Base-by-base conservation (phyloP, 2,113 vertebrate genomes). In the Clarias magur region DNA sequence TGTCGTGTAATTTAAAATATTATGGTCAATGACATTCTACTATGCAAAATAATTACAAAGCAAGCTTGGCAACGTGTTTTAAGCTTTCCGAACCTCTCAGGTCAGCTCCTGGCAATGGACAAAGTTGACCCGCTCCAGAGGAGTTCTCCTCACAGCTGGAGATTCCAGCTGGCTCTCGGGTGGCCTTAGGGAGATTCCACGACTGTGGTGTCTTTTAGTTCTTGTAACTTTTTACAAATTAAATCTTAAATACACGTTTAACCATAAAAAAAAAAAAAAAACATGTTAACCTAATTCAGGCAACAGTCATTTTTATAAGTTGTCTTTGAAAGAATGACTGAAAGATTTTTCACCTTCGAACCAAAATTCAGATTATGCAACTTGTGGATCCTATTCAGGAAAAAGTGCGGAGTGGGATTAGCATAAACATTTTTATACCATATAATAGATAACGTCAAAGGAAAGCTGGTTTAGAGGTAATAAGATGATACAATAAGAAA, bases 1-100 rank as follows among this genome's bases (percentile, higher is more conserved):
- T 80, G 78, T 80, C 54, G 59, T 79, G 53, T 57, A 79, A 57
- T 79, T 57, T 56, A 8, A 79, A 79, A 56, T 79, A 56, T 57
- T 79, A 57, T n/a, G 12, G 53, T 17, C n/a, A 16, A 79, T 30
- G 53, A 79, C 30, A 80, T 62, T 21, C 21, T 25, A 25, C 57
- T 27, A 79, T 79, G 53, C 25, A 27, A 79, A 79, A 79, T 30
- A 17, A 79, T 79, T 79, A 30, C n/a, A 79, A 79, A 16, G 75
- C 25, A 27, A 79, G n/a, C 53, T 56, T 79, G 53, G 75, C 75
- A 57, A 57, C 0, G 3, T 27, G 75, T 62, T 62, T 81, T 23
- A 25, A 81, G 16, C 3, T 27, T 19, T 60, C 60, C 79, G 23
- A 3, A 38, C 12, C 3, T 34, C 30, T 12, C 79, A 80, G 79